Evolutionary conservation across 2,113 vertebrate genomes (phyloP).

Genomic region (Arothron firmamentum): DNA sequence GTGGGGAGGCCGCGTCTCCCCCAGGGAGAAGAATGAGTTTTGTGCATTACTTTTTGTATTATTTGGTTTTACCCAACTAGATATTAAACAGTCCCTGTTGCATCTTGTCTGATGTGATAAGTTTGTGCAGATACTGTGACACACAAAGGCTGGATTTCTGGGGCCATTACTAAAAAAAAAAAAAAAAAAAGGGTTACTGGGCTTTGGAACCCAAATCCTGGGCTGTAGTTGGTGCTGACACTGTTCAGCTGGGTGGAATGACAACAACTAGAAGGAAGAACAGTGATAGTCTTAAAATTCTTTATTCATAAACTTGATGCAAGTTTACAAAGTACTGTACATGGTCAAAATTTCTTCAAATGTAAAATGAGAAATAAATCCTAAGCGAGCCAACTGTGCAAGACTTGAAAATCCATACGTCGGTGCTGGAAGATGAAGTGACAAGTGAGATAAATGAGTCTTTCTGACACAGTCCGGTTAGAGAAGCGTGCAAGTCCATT

Average conservation of each 20-base stretch:
- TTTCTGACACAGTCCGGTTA: slow-evolving; percentile 49
- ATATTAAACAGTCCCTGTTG: slow-evolving; percentile 74
- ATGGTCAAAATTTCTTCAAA: slow-evolving; percentile 76
- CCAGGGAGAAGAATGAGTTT: slow-evolving; percentile 31
- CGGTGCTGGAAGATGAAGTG: slow-evolving; percentile 40
- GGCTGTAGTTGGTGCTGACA: no score
- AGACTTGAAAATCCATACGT: slow-evolving; percentile 28
- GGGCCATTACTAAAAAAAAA: no score
- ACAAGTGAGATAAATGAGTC: slow-evolving; percentile 34
- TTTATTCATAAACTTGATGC: slow-evolving; percentile 86
- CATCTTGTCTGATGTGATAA: slow-evolving; percentile 35
- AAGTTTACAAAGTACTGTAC: slow-evolving; percentile 85
- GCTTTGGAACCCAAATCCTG: no score
- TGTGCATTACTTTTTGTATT: slow-evolving; percentile 74
- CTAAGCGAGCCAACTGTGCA: slow-evolving; percentile 44
- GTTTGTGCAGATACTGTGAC: not conserved
- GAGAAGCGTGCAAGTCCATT: slow-evolving; percentile 51
- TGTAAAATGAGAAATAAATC: slow-evolving; percentile 50
- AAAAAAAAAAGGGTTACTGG: no score
- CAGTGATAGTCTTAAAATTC: slow-evolving; percentile 70
- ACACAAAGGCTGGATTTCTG: not conserved
- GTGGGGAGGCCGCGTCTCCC: slow-evolving; percentile 43
- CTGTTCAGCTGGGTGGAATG: not conserved
- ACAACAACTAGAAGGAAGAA: not conserved
- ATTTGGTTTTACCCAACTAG: slow-evolving; percentile 69